Evolutionary conservation across 2,888 invertebrate genomes (phyloP).

Genomic region (Entomobrya proxima): DNA sequence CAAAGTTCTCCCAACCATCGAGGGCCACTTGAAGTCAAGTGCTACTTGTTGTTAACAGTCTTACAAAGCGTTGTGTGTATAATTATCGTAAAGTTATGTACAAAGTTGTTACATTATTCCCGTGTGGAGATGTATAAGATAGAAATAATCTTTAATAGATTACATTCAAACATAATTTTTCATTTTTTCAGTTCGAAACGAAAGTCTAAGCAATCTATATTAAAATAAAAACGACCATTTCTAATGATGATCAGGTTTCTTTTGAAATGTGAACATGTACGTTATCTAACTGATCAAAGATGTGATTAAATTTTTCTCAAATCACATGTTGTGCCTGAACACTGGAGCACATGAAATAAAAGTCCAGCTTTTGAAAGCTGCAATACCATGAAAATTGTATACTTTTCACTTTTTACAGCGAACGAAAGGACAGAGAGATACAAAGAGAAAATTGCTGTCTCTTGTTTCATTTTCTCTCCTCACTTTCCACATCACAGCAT

Average conservation of each 20-base stretch:
- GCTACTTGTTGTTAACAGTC: background rate
- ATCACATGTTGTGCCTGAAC: background rate
- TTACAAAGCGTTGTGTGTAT: slow-evolving; percentile 2
- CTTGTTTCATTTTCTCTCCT: slow-evolving; percentile 55
- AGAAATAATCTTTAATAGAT: background rate
- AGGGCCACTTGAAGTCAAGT: slow-evolving; percentile 25
- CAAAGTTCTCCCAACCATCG: background rate
- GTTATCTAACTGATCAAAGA: slow-evolving; percentile 32
- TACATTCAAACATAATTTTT: background rate
- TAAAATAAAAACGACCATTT: background rate
- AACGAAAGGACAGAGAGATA: slow-evolving; percentile 14
- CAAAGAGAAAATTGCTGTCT: slow-evolving; percentile 38
- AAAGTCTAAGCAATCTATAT: background rate
- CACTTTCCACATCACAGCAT: slow-evolving; percentile 62
- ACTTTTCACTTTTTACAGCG: slow-evolving; percentile 26
- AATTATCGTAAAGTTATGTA: background rate
- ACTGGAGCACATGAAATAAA: background rate
- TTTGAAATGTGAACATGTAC: slow-evolving; percentile 52
- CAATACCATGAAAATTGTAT: background rate
- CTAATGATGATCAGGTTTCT: background rate
- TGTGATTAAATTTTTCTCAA: slow-evolving; percentile 15
- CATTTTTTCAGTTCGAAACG: background rate
- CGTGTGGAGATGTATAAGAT: background rate
- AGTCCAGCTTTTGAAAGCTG: background rate
- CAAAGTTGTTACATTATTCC: background rate